Evolutionary conservation across 2,888 invertebrate species (phyloP).

Genomic region (Molorchus minor): DNA sequence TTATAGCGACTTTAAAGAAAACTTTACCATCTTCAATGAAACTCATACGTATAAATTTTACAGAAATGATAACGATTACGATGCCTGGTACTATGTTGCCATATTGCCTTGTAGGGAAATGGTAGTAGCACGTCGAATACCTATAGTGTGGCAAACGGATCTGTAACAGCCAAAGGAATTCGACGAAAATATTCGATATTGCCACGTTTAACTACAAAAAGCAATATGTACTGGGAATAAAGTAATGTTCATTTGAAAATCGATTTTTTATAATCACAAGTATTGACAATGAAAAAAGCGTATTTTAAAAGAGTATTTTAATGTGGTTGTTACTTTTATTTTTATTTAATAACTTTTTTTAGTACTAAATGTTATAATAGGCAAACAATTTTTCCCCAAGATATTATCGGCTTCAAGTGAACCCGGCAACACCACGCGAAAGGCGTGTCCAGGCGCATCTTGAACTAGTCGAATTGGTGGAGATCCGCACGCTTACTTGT

Average conservation of each 20-base stretch:
- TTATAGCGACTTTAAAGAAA: neutral
- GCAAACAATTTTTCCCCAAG: no score
- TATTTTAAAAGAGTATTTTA: no score
- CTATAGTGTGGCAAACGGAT: neutral
- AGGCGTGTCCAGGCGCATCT: no score
- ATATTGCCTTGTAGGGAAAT: slow-evolving; percentile 11
- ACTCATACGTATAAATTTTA: neutral
- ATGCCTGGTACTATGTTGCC: slow-evolving; percentile 9
- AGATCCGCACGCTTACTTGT: no score
- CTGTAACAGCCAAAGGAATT: neutral
- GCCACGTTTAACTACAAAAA: neutral
- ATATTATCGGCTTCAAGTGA: no score
- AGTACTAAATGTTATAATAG: no score
- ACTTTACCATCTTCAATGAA: neutral
- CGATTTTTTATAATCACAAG: neutral
- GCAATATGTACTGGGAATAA: neutral
- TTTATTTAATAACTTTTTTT: no score
- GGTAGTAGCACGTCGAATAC: neutral
- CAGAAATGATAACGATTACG: slow-evolving; percentile 10
- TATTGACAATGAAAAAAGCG: neutral
- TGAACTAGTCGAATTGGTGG: no score
- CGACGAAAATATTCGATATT: no score
- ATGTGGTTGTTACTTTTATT: no score
- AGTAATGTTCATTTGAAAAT: no score
- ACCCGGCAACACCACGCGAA: no score